Base-by-base conservation (phyloP, 2,888 invertebrate genomes). In the Panopea generosa region DNA sequence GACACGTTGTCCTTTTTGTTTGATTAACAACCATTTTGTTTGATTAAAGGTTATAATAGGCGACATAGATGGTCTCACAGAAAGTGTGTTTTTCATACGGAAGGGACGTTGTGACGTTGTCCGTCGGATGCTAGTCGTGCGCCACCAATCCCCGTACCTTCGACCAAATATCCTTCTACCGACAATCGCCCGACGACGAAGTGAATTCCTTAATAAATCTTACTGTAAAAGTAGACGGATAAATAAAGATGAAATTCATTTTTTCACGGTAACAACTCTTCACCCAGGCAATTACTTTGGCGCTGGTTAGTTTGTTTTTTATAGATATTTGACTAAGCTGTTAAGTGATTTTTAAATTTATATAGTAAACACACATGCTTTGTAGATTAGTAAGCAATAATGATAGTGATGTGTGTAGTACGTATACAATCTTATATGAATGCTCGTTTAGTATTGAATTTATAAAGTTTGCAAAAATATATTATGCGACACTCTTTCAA, bases 271-370 rank as follows among this genome's bases (percentile, higher is more conserved):
- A 9, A 81, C 82, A 6, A 82, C 78, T 0, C 69, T 87, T 9
- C 57, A 74, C 22, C 68, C 80, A 1, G 86, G 85, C 7, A 76
- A 83, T 59, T 86, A 78, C 68, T 86, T 86, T 71, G 86, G 84
- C 20, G 84, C 73, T 18, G 87, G 87, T 86, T 63, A 52, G 73
- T 60, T 6, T 1, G n/a, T n/a, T n/a, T n/a, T n/a, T n/a, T n/a
- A n/a, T n/a, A n/a, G n/a, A n/a, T n/a, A n/a, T n/a, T n/a, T n/a
- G n/a, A n/a, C n/a, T n/a, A n/a, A n/a, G n/a, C n/a, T n/a, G n/a
- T n/a, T n/a, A n/a, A n/a, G n/a, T n/a, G n/a, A n/a, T n/a, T n/a
- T n/a, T n/a, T n/a, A n/a, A n/a, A n/a, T n/a, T n/a, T n/a, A n/a
- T n/a, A n/a, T n/a, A n/a, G n/a, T n/a, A n/a, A n/a, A n/a, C n/a